Evolutionary conservation across 2,113 vertebrate species (phyloP).

Genomic region (Peromyscus maniculatus): DNA sequence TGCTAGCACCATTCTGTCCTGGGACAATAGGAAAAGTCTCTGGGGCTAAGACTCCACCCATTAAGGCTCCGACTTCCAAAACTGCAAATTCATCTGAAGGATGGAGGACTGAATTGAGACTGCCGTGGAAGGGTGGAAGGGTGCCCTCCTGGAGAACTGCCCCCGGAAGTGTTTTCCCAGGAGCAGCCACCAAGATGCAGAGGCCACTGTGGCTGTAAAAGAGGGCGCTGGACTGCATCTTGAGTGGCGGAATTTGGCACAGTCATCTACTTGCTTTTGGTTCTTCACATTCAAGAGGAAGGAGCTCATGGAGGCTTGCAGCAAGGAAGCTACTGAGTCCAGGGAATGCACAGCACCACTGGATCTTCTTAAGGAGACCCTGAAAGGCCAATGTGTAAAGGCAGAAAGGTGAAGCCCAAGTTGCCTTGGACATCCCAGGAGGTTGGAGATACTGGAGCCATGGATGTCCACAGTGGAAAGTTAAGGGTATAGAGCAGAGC

Average conservation of each 20-base stretch:
- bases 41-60: not conserved
- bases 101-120: not conserved
- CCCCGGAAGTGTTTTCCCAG: not conserved
- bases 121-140: not conserved
- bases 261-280: not conserved
- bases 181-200: not conserved
- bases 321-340: not conserved
- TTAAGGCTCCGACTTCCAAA: not conserved
- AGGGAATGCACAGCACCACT: not conserved
- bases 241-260: not conserved
- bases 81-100: not conserved
- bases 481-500: not conserved
- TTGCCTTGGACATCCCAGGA: not conserved
- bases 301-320: not conserved
- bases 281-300: not conserved
- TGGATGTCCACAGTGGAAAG: not conserved
- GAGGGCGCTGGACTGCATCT: not conserved
- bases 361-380: not conserved
- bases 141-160: not conserved
- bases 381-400: not conserved
- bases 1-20: not conserved
- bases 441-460: not conserved
- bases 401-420: not conserved
- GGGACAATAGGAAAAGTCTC: not conserved
- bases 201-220: not conserved